Base-by-base conservation (phyloP, 2,797 vertebrate genomes). In the Gobio occitaniae region DNA sequence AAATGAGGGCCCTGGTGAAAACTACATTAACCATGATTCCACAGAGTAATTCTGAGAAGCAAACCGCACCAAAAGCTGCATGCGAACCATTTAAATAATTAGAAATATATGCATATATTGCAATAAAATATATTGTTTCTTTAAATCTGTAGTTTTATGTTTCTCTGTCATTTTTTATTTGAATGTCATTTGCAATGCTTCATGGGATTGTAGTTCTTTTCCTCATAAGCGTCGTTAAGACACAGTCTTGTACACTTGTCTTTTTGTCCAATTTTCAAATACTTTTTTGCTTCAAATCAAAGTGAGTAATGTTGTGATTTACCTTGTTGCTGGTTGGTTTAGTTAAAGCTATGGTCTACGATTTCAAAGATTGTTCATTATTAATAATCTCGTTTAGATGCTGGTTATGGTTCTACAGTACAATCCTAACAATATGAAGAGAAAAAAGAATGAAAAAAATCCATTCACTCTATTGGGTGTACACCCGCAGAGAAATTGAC, bases 11-110 rank as follows among this genome's bases (percentile, higher is more conserved):
- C 36, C 36, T 36, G 36, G 36, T 36, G 44, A 71, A 25, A 16
- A 44, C 21, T 48, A 72, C n/a, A 72, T 72, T 17, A 29, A 47
- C n/a, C 70, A 72, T 72, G n/a, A 48, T 72, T 72, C 44, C 15
- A 6, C 21, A 48, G 13, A 48, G 12, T 63, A 63, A 29, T 11
- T 61, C 21, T 11, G 10, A 25, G 3, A 25, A 61, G 59, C n/a
- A 61, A 61, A 61, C 21, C 4, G 11, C 11, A 71, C 12, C 21
- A 48, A 71, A 48, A 72, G 13, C n/a, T 3, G 5, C 5, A 15
- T 0, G n/a, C 12, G 5, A 63, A 29, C 25, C 15, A 63, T 29
- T 63, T 29, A 15, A 29, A 63, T 29, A 29, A 29, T 63, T 32
- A 3, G 6, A 16, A 65, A 32, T 16, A 13, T 12, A 69, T 50